Conservation (phyloP, 64 coral and sea anemone genomes). For the Montipora sp. region DNA sequence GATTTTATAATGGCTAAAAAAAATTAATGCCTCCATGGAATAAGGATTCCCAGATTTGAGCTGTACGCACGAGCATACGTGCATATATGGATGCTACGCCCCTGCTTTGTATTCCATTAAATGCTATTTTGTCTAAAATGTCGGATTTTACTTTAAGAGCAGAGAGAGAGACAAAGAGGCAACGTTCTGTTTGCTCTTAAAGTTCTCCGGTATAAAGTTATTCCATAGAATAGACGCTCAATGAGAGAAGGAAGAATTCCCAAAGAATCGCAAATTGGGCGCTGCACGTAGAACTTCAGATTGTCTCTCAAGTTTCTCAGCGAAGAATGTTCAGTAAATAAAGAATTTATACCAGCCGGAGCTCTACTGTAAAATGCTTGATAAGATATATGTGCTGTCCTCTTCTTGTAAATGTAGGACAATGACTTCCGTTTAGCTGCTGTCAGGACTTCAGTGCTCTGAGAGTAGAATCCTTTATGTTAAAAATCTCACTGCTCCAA, state of each 20-base stretch:
- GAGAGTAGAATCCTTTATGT: constrained; percentile 2
- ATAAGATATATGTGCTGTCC: neutral
- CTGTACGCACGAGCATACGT: no score
- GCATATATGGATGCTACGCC: no score
- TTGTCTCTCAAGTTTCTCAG: neutral
- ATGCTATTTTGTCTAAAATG: constrained; percentile 4
- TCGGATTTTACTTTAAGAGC: neutral
- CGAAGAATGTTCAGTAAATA: neutral
- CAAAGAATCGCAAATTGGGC: neutral
- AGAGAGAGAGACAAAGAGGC: no score
- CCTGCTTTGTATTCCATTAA: neutral
- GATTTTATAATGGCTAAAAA: no score
- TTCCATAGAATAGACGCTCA: constrained; percentile 9
- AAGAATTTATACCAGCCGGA: constrained; percentile 7
- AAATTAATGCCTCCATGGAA: no score
- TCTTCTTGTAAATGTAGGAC: constrained; percentile 14
- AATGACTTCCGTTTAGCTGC: neutral
- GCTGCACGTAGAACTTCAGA: no score
- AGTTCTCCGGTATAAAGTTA: neutral
- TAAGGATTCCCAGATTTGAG: no score
- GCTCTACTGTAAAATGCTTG: constrained; percentile 31
- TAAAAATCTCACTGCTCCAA: constrained; percentile 21
- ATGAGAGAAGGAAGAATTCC: constrained; percentile 2
- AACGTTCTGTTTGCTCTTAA: no score
- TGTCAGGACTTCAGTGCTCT: neutral